Evolutionary conservation across 2,113 vertebrate genomes (phyloP), one percentile per base, ranked within the genome.

Genomic region (Equus przewalskii): DNA sequence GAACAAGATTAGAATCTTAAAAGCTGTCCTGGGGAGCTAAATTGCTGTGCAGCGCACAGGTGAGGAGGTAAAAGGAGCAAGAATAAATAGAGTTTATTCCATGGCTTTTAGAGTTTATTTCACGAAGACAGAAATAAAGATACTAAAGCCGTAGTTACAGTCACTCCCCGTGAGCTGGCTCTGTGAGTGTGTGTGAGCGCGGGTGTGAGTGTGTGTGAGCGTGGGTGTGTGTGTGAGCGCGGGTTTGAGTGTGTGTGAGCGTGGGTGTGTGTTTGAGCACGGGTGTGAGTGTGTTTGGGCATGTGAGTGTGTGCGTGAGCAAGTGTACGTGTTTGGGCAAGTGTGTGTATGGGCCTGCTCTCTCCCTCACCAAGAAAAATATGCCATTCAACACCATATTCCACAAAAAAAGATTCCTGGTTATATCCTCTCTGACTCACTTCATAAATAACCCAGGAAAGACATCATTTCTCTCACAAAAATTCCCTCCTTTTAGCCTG

Each of bases 1-100:
- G 98, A 98, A 98, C 97, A 98, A 98, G 97, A 98, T 98, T 98
- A 98, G 98, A 98, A 98, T 98, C 98, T 98, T 98, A 98, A 98
- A 98, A 98, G 98, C 97, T 96, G 69, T 95, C 97, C 97, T 96
- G 97, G 81, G 92, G 97, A 97, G 98, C 94, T 75, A 98, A 98
- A 98, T 98, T 97, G 98, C 97, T 93, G 96, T 97, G 98, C 94
- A 89, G 76, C 5, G 22, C 28, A 92, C 96, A 98, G 97, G 98
- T 98, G 97, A 98, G 92, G 95, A 95, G 97, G 97, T 95, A 97
- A 98, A 97, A 95, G 58, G 92, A 94, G 94, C 95, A 98, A 96
- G 96, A 96, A 96, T 97, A 98, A 97, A 97, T 96, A 92, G 97
- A 96, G 92, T 97, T 98, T 98, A 97, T 97, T 97, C 97, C 96